phyloP scores from a whole-genome alignment of 1,140 invertebrate species.

The Drosophila ficusphila region DNA sequence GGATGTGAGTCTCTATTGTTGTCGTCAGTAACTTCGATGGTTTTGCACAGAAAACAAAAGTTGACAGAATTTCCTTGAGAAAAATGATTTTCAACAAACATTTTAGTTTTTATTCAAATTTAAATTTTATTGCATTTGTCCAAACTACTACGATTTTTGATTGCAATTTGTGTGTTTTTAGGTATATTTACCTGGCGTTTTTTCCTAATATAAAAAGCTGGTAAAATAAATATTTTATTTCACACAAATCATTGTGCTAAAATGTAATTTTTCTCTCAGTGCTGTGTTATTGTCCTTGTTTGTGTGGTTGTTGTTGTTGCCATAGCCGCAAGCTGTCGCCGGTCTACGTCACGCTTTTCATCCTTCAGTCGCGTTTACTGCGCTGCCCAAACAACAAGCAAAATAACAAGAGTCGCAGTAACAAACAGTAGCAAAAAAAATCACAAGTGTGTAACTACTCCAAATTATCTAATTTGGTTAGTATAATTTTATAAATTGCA shows the following conservation, averaged over 20 bases:
- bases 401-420: slow-evolving; percentile 3
- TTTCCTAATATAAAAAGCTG: background rate
- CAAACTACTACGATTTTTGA: no score
- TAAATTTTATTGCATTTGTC: no score
- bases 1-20: slow-evolving; percentile 53
- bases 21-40: slow-evolving; percentile 37
- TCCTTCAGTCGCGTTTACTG: slow-evolving; percentile 66
- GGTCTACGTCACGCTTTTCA: slow-evolving; percentile 70
- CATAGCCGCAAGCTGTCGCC: slow-evolving; percentile 74
- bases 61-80: background rate
- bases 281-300: slow-evolving; percentile 29
- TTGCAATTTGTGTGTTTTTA: background rate
- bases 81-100: background rate
- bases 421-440: slow-evolving; percentile 12
- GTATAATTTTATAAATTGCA: slow-evolving; percentile 17
- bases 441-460: slow-evolving; percentile 48
- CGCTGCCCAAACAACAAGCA: slow-evolving; percentile 56
- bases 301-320: slow-evolving; percentile 54
- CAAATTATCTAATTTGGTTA: slow-evolving; percentile 26
- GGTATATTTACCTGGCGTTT: no score
- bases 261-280: background rate
- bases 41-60: background rate
- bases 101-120: background rate
- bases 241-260: background rate
- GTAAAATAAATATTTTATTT: no score